Conservation (phyloP, 1,140 invertebrate species). For the Drosophila quadrilineata region DNA sequence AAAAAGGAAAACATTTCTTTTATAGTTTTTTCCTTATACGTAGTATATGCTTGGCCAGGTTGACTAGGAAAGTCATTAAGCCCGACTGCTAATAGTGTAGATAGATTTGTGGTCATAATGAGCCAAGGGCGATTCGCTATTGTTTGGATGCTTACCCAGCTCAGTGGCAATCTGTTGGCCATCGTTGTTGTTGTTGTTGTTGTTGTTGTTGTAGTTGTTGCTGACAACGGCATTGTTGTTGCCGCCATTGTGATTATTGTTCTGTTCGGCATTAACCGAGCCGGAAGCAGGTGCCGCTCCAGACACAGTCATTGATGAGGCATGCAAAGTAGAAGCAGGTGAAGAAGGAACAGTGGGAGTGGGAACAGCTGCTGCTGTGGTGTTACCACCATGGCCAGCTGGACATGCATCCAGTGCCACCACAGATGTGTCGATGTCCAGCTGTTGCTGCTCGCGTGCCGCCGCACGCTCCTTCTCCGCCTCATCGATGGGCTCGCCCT, state of each 20-base stretch:
- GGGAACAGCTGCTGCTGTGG: too few species aligned
- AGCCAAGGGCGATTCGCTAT: constrained; percentile 34
- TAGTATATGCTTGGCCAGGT: constrained; percentile 4
- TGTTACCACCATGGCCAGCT: too few species aligned
- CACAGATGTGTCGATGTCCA: constrained; percentile 41
- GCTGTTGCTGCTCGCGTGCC: constrained; percentile 62
- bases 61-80: constrained; percentile 5
- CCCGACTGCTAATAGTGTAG: constrained; percentile 19
- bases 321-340: background rate
- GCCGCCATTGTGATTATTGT: constrained; percentile 70
- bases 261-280: constrained; percentile 50
- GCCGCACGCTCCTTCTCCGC: constrained; percentile 68
- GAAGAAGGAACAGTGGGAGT: constrained; percentile 15
- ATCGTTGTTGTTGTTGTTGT: constrained; percentile 72
- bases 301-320: background rate
- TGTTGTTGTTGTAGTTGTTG: constrained; percentile 43
- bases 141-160: constrained; percentile 51
- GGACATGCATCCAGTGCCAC: constrained; percentile 15
- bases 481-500: constrained; percentile 85
- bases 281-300: background rate
- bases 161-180: constrained; percentile 58
- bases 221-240: constrained; percentile 48
- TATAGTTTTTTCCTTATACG: background rate
- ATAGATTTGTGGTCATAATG: constrained; percentile 25
- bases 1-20: background rate